Base-by-base conservation (phyloP, 2,797 vertebrate genomes). In the Dipus sagitta region DNA sequence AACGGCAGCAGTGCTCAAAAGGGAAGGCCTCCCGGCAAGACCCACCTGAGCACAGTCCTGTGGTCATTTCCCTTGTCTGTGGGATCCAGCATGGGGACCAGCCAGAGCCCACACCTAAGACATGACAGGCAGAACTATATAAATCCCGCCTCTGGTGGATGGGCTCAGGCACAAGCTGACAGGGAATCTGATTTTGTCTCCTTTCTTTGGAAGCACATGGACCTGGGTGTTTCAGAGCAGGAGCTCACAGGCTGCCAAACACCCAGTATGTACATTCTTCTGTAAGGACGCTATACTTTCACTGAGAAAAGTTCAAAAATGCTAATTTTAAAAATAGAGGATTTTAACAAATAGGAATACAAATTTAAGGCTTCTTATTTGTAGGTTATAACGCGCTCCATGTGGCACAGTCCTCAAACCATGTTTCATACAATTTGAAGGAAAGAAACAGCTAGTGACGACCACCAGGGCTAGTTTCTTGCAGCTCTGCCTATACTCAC, bases 401-500 rank as follows among this genome's bases (percentile, higher is more conserved):
- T 17, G 8, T n/a, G 62, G 87, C 28, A 58, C 4, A 79, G 81
- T 11, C 21, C 54, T 58, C 20, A 47, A 0, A 0, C 34, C 38
- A 24, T 32, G 68, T 30, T 90, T 81, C n/a, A 58, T 4, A 23
- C 1, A 58, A 60, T 62, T 77, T 34, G 21, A 20, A 76, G 54
- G 21, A 78, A 74, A 81, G 23, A 65, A 77, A 75, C 79, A 38
- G 68, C 84, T 28, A 78, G 15, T 6, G 86, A 11, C 24, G 52
- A 77, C 20, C 0, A 54, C 0, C 0, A 74, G 90, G 4, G 68
- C 2, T 0, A 12, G 38, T 95, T 93, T 64, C 47, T 2, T 72
- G 47, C 11, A 65, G 70, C 0, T 11, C n/a, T 2, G 3, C 26
- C 15, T 76, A 30, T 34, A 96, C 98, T 98, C 97, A 99, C 99